Base-by-base conservation (phyloP, 64 coral and sea anemone species). In the Porites lutea region DNA sequence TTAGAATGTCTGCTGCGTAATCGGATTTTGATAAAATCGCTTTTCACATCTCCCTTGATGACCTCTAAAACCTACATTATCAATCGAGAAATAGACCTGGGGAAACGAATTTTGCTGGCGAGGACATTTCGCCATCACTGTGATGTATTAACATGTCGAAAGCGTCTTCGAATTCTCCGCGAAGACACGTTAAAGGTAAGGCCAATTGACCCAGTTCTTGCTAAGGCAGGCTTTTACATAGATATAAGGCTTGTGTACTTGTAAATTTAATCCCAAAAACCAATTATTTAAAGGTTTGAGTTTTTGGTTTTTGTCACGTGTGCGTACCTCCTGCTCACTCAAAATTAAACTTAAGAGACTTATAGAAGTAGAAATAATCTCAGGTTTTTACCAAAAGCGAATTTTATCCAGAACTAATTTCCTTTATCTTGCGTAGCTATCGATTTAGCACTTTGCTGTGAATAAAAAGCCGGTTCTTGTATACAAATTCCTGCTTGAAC, bases 61-160 rank as follows among this genome's bases (percentile, higher is more conserved):
- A 6, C n/a, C 14, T 19, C 44, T 48, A 63, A 47, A 19, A 16
- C 47, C 8, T 84, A 11, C 51, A 60, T 3, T 68, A 48, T 68
- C 69, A 3, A 1, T 49, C 16, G 18, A 67, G 62, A 20, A 49
- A 65, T 15, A 48, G 14, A 69, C 20, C 48, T 50, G 46, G 47
- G 65, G 4, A 52, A 67, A 67, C 63, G 18, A 10, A 18, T 4
- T 37, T 15, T 48, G 13, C 37, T 44, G 60, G 16, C 45, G 19
- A 82, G n/a, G n/a, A 67, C 5, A 11, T 83, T 68, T 68, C 47
- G 8, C 44, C 10, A 20, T 69, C 47, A 48, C 16, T 66, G 61
- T 52, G 81, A 37, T 83, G 60, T 66, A 16, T 59, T 19, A 68
- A 84, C 10, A 66, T 84, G 81, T 68, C 63, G 81, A 84, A 69